Base-by-base conservation (phyloP, 2,797 vertebrate species). In the Otus scops region DNA sequence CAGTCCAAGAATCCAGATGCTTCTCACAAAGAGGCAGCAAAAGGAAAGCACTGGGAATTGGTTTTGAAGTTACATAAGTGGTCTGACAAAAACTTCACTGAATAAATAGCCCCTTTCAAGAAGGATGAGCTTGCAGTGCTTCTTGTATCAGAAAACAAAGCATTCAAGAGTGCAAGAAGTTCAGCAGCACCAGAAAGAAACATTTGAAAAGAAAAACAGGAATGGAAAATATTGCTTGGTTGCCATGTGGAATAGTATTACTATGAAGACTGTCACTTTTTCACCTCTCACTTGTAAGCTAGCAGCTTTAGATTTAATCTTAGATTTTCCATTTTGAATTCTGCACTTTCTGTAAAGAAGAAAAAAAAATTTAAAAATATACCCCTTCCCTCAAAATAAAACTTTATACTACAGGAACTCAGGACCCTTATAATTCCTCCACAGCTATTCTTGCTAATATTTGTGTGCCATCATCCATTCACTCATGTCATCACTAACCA, bases 131-230 rank as follows among this genome's bases (percentile, higher is more conserved):
- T 81, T 76, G 32, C 53, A 74, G 43, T 19, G 17, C 48, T 89
- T 56, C 74, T 67, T 53, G 11, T 80, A 80, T 87, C 83, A 87
- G 59, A 89, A 63, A 95, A 39, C 36, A 89, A 90, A 79, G 74
- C 32, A 47, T 85, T 90, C 32, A 54, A 77, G 63, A 69, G 84
- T 90, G 56, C 56, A 90, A 94, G 70, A 84, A 92, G 74, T 95
- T 91, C 92, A 95, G 67, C 90, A 95, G 85, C 51, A 90, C 23
- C 28, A 93, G n/a, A 84, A 93, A 88, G 45, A 92, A 94, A 56
- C 14, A 63, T 51, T n/a, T 87, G 84, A 95, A 89, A 95, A 85
- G 93, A 90, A 95, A 96, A 95, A 70, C 73, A 95, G 90, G 34
- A 92, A 74, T 10, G 90, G 93, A 95, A 96, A 96, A 86, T 85